A percentile compares a stretch with the other conserved stretches of the same genome.
Conservation (phyloP, 1,140 invertebrate genomes). For the Eueides isabella region DNA sequence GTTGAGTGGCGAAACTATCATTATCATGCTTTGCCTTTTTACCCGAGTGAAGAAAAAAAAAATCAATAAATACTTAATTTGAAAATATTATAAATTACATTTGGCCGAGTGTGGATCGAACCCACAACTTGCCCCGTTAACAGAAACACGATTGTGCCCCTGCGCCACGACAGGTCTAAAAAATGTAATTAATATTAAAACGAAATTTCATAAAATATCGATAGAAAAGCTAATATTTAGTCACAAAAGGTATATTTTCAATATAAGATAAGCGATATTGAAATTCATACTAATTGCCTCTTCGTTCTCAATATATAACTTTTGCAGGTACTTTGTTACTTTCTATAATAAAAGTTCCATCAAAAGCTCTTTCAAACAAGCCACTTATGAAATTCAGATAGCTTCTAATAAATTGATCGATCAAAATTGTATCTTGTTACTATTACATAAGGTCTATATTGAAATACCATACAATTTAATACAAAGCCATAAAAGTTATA, state of each 20-base stretch:
- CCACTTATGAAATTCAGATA: constrained; percentile 31
- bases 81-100: too few relatives aligned
- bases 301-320: constrained; percentile 3
- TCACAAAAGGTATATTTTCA: background rate
- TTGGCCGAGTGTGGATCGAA: too few relatives aligned
- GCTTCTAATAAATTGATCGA: constrained; percentile 14
- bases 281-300: constrained; percentile 1
- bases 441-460: constrained; percentile 38
- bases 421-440: constrained; percentile 41
- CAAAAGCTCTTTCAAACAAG: background rate
- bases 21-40: too few relatives aligned
- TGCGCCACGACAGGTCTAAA: too few relatives aligned
- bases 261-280: background rate
- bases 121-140: too few relatives aligned
- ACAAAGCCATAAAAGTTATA: constrained; percentile 41
- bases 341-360: constrained; percentile 9
- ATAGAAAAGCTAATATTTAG: background rate
- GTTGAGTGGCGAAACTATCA: too few relatives aligned
- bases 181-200: too few relatives aligned
- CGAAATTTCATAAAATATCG: background rate
- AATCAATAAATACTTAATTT: too few relatives aligned
- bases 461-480: constrained; percentile 19
- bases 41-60: too few relatives aligned
- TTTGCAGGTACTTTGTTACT: background rate
- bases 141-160: too few relatives aligned